phyloP scores from a whole-genome alignment of 2,888 invertebrate species.

The Drosophila antonietae region DNA sequence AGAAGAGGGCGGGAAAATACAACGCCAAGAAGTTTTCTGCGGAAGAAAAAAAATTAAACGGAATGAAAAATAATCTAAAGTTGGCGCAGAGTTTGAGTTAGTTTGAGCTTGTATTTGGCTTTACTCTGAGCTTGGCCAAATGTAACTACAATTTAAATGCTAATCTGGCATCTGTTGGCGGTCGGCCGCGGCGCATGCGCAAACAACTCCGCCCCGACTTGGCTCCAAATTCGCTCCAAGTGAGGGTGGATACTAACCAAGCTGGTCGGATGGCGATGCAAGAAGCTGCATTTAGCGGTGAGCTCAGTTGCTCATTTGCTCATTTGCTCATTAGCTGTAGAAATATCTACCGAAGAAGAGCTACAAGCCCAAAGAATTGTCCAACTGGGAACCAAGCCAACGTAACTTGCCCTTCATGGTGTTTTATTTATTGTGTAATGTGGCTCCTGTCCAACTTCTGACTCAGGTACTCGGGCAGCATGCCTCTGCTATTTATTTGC shows the following conservation, averaged over 20 bases:
- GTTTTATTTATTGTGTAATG: constrained; percentile 64
- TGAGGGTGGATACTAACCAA: constrained; percentile 39
- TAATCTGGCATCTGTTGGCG: constrained; percentile 77
- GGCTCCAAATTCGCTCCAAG: constrained; percentile 34
- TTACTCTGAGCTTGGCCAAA: constrained; percentile 64
- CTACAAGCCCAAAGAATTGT: not conserved
- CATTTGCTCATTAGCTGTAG: constrained; percentile 67
- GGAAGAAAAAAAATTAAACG: constrained; percentile 45
- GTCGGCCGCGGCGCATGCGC: constrained; percentile 58
- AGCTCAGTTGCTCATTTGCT: constrained; percentile 57
- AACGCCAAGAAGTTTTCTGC: constrained; percentile 56
- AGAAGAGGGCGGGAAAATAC: constrained; percentile 53
- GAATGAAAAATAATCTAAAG: constrained; percentile 72
- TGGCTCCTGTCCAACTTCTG: constrained; percentile 47
- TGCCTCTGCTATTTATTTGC: constrained; percentile 26
- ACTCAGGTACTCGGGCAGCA: constrained; percentile 21
- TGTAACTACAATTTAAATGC: constrained; percentile 80
- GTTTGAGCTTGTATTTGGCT: constrained; percentile 38
- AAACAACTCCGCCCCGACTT: constrained; percentile 67
- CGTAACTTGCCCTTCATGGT: constrained; percentile 28
- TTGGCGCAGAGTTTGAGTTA: constrained; percentile 50
- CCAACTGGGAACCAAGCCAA: constrained; percentile 8
- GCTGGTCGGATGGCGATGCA: not conserved
- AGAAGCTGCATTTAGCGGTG: constrained; percentile 33
- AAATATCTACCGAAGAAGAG: constrained; percentile 26